Base-by-base conservation (phyloP, 2,113 vertebrate species). In the Hemiscyllium ocellatum region DNA sequence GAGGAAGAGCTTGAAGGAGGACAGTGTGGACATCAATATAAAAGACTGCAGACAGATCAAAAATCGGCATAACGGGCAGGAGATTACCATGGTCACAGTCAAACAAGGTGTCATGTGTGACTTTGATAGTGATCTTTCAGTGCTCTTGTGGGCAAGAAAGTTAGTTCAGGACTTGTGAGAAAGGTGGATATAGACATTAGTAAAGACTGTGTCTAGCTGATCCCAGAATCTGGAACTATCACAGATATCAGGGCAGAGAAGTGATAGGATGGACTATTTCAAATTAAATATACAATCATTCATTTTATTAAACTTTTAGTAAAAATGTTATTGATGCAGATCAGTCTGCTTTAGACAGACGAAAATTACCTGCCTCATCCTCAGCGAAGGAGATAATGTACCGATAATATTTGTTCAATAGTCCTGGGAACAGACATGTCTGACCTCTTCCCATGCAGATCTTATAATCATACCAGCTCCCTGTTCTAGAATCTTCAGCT, bases 341-440 rank as follows among this genome's bases (percentile, higher is more conserved):
- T 69, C 95, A 76, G 37, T 95, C 37, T 15, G 33, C 0, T 80
- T 52, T 2, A 0, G 96, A 96, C 24, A 96, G 69, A n/a, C 95
- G 96, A n/a, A 19, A 76, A 96, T 96, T 98, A 99, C 99, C 99
- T 78, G 99, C 98, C 97, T 99, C 99, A 26, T 99, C 99, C 96
- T 99, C 99, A 5, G 98, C 98, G 3, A 99, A 99, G 95, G 99
- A 99, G 96, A 99, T 99, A 96, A 99, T 98, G 96, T 99, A 98
- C 0, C 98, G 98, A 72, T 98, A 97, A 96, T 99, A 99, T 97
- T 98, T 98, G 97, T 99, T 99, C 97, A 99, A 98, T 96, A 99
- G 98, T 8, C 98, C 98, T 0, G 99, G 99, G 96, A 99, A 99
- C 37, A 97, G 96, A 8, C 99, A 99, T 0, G 98, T 99, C 96